Evolutionary conservation across 2,797 vertebrate species (phyloP).

Genomic region (Eidolon dupreanum): DNA sequence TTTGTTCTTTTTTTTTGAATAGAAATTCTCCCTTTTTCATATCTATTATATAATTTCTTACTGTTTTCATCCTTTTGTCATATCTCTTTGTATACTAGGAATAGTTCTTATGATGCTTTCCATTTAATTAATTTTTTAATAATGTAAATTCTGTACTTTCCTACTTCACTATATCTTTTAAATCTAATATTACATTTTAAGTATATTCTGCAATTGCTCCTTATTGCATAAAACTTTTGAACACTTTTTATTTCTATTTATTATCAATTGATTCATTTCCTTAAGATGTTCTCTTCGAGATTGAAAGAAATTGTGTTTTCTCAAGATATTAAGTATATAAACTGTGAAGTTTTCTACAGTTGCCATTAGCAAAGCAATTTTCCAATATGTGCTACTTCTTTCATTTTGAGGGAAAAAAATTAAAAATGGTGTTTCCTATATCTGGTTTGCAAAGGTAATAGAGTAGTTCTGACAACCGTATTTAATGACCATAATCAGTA

Average conservation of each 20-base stretch:
- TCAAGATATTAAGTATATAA: neutral
- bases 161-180: neutral
- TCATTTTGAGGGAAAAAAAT: neutral
- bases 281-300: neutral
- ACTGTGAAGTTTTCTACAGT: neutral
- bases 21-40: neutral
- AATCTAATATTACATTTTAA: neutral
- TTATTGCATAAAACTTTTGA: neutral
- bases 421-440: neutral
- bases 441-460: neutral
- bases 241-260: neutral
- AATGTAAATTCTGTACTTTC: neutral
- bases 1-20: neutral
- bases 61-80: neutral
- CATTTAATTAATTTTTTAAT: neutral
- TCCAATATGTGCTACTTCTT: neutral
- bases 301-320: neutral
- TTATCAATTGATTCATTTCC: neutral
- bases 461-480: neutral
- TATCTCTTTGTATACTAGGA: neutral
- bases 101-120: neutral
- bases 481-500: neutral
- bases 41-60: neutral
- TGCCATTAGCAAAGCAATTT: neutral
- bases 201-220: neutral